Evolutionary conservation across 37 sponge, comb jelly and placozoan species (phyloP).

Genomic region (Geodia barretti): DNA sequence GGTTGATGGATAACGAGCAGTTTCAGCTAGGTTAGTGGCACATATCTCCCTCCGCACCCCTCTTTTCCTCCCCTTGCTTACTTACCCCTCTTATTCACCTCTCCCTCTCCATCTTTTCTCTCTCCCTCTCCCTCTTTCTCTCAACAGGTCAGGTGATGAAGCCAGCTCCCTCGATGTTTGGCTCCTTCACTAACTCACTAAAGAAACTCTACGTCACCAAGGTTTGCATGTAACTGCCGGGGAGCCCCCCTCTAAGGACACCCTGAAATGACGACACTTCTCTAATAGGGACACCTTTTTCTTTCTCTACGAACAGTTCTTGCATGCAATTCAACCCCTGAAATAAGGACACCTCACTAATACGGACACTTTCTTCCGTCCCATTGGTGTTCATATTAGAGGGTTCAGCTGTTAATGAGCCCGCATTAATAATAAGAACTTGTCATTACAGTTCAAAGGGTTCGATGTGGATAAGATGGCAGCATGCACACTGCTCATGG

Average conservation of each 20-base stretch:
- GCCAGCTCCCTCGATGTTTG: constrained; percentile 31
- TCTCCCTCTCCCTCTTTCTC: neutral
- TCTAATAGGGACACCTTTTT: neutral
- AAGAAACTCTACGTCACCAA: constrained; percentile 86
- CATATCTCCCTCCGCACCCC: no score
- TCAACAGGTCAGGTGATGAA: constrained; percentile 63
- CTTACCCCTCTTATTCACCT: no score
- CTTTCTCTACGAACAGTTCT: neutral
- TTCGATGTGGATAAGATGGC: constrained; percentile 77
- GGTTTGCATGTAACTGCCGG: constrained; percentile 29
- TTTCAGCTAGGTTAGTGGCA: constrained; percentile 84
- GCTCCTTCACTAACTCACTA: constrained; percentile 50
- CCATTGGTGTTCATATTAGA: no score
- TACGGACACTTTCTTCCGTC: no score
- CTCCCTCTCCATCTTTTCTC: no score
- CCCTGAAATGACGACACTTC: neutral
- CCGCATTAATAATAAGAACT: neutral
- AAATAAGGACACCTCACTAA: no score
- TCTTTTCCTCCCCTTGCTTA: no score
- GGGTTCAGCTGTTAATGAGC: no score
- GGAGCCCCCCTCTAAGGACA: neutral
- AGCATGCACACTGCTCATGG: constrained; percentile 86
- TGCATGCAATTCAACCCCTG: neutral
- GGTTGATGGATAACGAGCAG: constrained; percentile 93
- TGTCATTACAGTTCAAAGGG: constrained; percentile 80